Percentiles rank a stretch among this genome's conserved stretches.
These are phyloP conservation scores for Ciconia stormi DNA, from an alignment of 2,113 vertebrate species.

Conservation along the genomic window DNA sequence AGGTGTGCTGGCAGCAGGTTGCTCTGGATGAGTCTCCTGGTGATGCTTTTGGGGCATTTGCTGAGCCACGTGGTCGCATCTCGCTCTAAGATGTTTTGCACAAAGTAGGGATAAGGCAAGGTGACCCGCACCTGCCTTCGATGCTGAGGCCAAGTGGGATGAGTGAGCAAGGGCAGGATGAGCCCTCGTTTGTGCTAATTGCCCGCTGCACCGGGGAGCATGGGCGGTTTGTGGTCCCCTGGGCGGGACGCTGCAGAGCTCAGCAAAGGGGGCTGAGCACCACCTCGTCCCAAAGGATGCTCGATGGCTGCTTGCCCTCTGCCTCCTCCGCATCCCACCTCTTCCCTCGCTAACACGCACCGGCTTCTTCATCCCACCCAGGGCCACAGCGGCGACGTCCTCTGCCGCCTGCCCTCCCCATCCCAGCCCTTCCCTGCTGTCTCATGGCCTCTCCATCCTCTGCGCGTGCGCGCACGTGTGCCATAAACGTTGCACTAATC, in stretches of 20 bases:
- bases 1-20: background rate
- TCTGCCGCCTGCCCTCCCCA: no score
- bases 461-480: background rate
- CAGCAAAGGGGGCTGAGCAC: background rate
- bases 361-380: background rate
- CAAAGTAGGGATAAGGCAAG: background rate
- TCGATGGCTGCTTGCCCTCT: background rate
- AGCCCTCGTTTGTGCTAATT: background rate
- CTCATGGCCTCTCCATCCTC: background rate
- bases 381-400: background rate
- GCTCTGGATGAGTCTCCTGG: background rate
- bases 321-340: background rate
- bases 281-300: background rate
- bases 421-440: background rate
- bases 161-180: background rate
- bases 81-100: background rate
- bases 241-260: background rate
- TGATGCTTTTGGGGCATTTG: background rate
- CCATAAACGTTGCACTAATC: background rate
- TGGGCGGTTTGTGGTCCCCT: accelerated
- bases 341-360: background rate
- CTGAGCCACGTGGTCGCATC: accelerated
- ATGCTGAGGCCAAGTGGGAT: background rate
- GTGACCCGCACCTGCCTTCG: background rate
- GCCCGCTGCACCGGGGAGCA: background rate